Base-by-base conservation (phyloP, 2,113 vertebrate species). In the Typhlomys cinereus region DNA sequence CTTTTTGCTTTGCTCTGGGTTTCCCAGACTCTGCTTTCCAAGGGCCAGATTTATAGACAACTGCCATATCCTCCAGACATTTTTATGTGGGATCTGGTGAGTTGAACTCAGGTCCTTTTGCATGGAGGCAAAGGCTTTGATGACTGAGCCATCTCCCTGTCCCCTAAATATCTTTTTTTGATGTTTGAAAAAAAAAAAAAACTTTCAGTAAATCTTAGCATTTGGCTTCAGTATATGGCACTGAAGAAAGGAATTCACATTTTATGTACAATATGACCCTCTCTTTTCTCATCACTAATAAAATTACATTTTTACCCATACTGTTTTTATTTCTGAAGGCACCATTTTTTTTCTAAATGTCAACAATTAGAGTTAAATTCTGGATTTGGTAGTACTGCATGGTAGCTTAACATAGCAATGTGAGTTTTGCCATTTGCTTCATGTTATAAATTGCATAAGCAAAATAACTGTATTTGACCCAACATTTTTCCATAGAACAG, bases 251-350 rank as follows among this genome's bases (percentile, higher is more conserved):
- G 1, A 76, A n/a, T 92, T 87, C n/a, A 39, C 44, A 44, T 79
- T 83, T 71, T 88, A 1, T 83, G n/a, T 64, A 12, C 54, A 27
- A 54, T 25, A 27, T 74, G 64, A 48, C 31, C 29, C 7, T 75
- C 6, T 31, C 44, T 79, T 71, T 94, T 57, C 50, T 83, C 70
- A 25, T 84, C 78, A 93, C 85, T 90, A 71, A 4, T n/a, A 78
- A 46, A 75, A 70, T 71, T 79, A 23, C 1, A 54, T 75, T 79
- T 90, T 85, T 71, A 90, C 44, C 50, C 9, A 88, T 62, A 34
- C 5, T 44, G 7, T 18, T 70, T 80, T 90, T 88, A 48, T 79
- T 8, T 59, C 29, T 41, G 52, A 59, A 74, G 11, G 79, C 5
- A 5, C 29, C 84, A 41, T 81, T 64, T 90, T 81, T 67, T 64